These are phyloP conservation scores for Zosterops pallidus DNA, from an alignment of 2,113 vertebrate genomes.

Conservation along the genomic window DNA sequence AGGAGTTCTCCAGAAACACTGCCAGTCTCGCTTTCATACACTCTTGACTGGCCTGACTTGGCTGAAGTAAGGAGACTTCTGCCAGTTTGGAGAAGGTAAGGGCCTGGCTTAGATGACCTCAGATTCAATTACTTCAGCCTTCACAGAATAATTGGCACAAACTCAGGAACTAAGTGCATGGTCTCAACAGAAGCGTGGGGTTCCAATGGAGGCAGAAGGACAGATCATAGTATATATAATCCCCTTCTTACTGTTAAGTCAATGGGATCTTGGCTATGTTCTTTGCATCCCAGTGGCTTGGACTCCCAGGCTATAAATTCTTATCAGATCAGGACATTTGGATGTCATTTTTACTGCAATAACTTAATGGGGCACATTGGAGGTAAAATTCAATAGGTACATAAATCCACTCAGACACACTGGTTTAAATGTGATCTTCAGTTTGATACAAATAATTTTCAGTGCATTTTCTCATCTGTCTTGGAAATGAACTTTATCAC, in stretches of 20 bases:
- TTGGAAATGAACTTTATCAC: not conserved
- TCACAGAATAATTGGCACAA: not conserved
- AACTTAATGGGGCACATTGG: not conserved
- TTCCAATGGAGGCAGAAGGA: not conserved
- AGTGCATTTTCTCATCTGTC: not conserved
- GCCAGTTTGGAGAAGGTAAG: not conserved
- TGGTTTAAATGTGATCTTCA: not conserved
- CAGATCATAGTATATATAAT: not conserved
- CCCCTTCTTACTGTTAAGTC: not conserved
- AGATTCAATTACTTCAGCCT: not conserved
- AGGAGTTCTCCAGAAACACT: not conserved
- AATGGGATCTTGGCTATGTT: not conserved
- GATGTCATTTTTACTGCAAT: not conserved
- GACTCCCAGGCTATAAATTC: not conserved
- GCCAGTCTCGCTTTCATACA: accelerated
- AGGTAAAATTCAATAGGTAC: not conserved
- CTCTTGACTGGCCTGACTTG: not conserved
- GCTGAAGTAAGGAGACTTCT: not conserved
- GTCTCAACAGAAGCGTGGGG: not conserved
- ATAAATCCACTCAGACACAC: not conserved
- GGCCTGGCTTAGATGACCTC: not conserved
- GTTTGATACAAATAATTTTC: not conserved
- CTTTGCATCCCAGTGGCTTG: not conserved
- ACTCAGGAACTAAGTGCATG: not conserved
- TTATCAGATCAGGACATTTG: not conserved